A percentile compares a stretch with the other conserved stretches of the same genome.
Conservation (phyloP, 30 jellyfish, hydroid and myxozoan genomes). For the Turritopsis rubra region DNA sequence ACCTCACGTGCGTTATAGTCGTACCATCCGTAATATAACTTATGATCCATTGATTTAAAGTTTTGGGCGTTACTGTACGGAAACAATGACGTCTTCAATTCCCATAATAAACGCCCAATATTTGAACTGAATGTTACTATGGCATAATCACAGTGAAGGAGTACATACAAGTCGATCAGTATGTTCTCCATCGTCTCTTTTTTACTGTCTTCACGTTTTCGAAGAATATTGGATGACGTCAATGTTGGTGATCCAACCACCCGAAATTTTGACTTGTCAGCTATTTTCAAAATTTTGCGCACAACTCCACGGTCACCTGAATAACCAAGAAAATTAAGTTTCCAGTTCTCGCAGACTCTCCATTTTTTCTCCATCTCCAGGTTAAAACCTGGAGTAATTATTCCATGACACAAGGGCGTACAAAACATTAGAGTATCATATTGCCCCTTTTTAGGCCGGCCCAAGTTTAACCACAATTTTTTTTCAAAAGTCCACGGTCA, state of each 20-base stretch:
- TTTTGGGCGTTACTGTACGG: background rate
- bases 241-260: slow-evolving; percentile 1
- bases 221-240: background rate
- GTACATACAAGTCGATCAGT: background rate
- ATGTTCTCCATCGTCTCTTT: slow-evolving; percentile 13
- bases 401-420: too few relatives aligned
- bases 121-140: slow-evolving; percentile 20
- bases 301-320: background rate
- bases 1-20: background rate
- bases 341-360: too few relatives aligned
- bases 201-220: background rate
- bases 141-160: slow-evolving; percentile 5
- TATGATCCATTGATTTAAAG: background rate
- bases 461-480: too few relatives aligned
- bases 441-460: too few relatives aligned
- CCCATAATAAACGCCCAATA: slow-evolving; percentile 20
- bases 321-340: too few relatives aligned
- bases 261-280: background rate
- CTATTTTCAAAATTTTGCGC: background rate
- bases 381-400: too few relatives aligned
- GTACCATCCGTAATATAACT: slow-evolving; percentile 3
- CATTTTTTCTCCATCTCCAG: too few relatives aligned
- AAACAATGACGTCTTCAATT: slow-evolving; percentile 1
- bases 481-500: too few relatives aligned
- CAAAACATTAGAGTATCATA: too few relatives aligned